Conservation (phyloP, 2,888 invertebrate species). For the Pollenia griseotomentosa region DNA sequence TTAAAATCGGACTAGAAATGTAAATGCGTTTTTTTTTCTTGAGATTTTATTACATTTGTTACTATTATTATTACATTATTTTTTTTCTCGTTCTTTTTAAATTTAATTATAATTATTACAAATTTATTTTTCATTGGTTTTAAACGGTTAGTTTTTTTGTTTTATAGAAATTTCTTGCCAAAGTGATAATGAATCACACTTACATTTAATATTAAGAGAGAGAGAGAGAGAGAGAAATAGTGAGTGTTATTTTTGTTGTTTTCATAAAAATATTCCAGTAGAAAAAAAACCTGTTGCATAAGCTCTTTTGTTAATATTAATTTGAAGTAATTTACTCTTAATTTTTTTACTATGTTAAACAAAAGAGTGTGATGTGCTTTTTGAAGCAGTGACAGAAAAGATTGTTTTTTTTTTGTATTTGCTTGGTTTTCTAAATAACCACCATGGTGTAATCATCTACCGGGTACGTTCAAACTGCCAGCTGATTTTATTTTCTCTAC, state of each 20-base stretch:
- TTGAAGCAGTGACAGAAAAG: too few relatives aligned
- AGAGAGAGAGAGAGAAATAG: neutral
- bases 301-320: too few relatives aligned
- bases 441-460: too few relatives aligned
- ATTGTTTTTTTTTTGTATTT: too few relatives aligned
- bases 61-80: neutral
- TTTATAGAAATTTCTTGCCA: neutral
- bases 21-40: too few relatives aligned
- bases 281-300: neutral
- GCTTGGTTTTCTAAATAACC: too few relatives aligned
- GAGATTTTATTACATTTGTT: neutral
- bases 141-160: neutral
- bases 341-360: neutral
- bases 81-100: neutral
- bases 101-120: neutral
- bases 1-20: too few relatives aligned
- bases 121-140: constrained; percentile 2
- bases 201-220: neutral
- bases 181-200: constrained; percentile 70
- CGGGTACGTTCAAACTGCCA: too few relatives aligned
- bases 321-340: neutral
- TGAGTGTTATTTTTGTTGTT: neutral
- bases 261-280: neutral
- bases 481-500: too few relatives aligned
- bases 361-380: too few relatives aligned